phyloP scores from a whole-genome alignment of 2,113 vertebrate species.

The Struthidea cinerea region DNA sequence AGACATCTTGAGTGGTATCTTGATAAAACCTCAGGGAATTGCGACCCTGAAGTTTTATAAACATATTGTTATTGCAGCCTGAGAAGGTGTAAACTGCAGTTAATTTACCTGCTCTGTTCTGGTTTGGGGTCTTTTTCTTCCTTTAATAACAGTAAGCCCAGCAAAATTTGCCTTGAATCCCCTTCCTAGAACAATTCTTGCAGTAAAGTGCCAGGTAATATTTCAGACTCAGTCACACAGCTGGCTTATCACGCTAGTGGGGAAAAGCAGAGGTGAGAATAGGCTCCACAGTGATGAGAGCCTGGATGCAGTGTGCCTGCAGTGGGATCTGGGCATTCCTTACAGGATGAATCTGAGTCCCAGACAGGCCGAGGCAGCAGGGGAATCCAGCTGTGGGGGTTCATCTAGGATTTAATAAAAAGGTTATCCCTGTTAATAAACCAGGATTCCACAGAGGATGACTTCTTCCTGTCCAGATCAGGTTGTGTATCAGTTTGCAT shows the following conservation, averaged over 20 bases:
- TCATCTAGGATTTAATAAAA: neutral
- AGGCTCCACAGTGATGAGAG: neutral
- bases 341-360: neutral
- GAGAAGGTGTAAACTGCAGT: neutral
- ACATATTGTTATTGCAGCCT: neutral
- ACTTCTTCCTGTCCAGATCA: neutral
- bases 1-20: neutral
- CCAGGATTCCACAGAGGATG: neutral
- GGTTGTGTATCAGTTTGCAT: neutral
- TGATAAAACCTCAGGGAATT: neutral
- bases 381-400: neutral
- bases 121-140: neutral
- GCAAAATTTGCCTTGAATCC: neutral
- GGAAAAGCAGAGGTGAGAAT: neutral
- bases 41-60: neutral
- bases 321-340: neutral
- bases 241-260: neutral
- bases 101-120: neutral
- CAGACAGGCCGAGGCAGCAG: neutral
- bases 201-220: neutral
- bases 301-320: neutral
- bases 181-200: neutral
- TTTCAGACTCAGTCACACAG: neutral
- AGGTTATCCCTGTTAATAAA: neutral
- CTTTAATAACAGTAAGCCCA: neutral